These are phyloP conservation scores for Saxidomus purpurata DNA, from an alignment of 1,140 invertebrate species.

Conservation along the genomic window DNA sequence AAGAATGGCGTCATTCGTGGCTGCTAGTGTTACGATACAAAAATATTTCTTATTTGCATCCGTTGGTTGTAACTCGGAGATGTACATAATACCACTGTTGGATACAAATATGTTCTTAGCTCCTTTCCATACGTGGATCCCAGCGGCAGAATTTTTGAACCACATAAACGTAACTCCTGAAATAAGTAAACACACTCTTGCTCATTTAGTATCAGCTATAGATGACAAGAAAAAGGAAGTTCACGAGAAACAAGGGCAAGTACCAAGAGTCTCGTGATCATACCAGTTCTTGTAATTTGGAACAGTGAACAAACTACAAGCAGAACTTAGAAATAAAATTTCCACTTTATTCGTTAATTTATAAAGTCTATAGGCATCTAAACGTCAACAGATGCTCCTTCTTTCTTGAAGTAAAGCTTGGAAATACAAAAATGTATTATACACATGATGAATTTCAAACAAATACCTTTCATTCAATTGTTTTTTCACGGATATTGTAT, in stretches of 20 bases:
- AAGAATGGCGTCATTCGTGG: not conserved
- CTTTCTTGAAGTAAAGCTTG: too few relatives aligned
- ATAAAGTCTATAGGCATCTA: too few relatives aligned
- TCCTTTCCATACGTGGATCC: not conserved
- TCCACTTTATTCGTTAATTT: too few relatives aligned
- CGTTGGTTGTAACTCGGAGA: constrained; percentile 51
- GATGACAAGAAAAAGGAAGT: not conserved
- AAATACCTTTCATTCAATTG: too few relatives aligned
- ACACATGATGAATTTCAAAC: too few relatives aligned
- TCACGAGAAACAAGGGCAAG: not conserved
- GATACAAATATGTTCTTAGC: constrained; percentile 40
- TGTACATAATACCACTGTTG: not conserved
- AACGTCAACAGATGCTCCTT: too few relatives aligned
- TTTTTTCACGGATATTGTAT: too few relatives aligned
- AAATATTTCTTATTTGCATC: constrained; percentile 77
- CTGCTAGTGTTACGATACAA: constrained; percentile 19
- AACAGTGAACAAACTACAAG: too few relatives aligned
- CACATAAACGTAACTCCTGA: constrained; percentile 44
- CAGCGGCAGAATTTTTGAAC: constrained; percentile 15
- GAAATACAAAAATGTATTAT: too few relatives aligned
- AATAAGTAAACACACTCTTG: not conserved
- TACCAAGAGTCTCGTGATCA: not conserved
- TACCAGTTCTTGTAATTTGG: not conserved
- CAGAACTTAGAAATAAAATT: too few relatives aligned
- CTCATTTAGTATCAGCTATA: not conserved